Evolutionary conservation across 1,140 invertebrate species (phyloP).

Genomic region (Steinernema feltiae): DNA sequence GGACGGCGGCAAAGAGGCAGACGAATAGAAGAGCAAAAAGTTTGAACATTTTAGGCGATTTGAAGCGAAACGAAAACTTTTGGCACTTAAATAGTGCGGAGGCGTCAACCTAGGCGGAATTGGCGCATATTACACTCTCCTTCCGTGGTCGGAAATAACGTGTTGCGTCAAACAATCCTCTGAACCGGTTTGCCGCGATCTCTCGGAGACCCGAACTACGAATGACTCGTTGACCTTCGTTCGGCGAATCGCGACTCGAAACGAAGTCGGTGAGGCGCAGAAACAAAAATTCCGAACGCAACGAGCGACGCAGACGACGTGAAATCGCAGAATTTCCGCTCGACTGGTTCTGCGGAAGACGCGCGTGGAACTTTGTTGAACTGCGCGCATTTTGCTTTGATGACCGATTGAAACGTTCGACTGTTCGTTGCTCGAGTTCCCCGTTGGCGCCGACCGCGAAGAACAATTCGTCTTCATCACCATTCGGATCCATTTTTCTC

Average conservation of each 20-base stretch:
- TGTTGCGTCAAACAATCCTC: background rate
- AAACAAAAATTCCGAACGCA: background rate
- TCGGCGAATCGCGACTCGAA: background rate
- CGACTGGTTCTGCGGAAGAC: too few relatives aligned
- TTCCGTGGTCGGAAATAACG: background rate
- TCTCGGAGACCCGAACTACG: background rate
- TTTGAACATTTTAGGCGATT: background rate
- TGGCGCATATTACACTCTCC: background rate
- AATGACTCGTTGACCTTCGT: background rate
- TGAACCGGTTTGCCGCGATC: background rate
- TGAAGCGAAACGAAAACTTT: background rate
- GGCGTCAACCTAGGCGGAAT: background rate
- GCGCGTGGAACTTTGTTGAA: too few relatives aligned
- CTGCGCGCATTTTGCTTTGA: too few relatives aligned
- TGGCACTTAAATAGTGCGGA: background rate
- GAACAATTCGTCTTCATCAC: too few relatives aligned
- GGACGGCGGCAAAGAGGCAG: background rate
- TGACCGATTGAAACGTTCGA: too few relatives aligned
- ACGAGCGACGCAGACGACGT: too few relatives aligned
- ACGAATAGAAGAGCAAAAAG: background rate
- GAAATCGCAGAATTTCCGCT: too few relatives aligned
- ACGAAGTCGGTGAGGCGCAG: background rate
- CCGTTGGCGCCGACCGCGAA: too few relatives aligned
- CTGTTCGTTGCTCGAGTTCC: too few relatives aligned
- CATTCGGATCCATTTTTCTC: too few relatives aligned